Evolutionary conservation across 2,888 invertebrate genomes (phyloP), one percentile per base, ranked within the genome.

Genomic region (Buathra laborator): DNA sequence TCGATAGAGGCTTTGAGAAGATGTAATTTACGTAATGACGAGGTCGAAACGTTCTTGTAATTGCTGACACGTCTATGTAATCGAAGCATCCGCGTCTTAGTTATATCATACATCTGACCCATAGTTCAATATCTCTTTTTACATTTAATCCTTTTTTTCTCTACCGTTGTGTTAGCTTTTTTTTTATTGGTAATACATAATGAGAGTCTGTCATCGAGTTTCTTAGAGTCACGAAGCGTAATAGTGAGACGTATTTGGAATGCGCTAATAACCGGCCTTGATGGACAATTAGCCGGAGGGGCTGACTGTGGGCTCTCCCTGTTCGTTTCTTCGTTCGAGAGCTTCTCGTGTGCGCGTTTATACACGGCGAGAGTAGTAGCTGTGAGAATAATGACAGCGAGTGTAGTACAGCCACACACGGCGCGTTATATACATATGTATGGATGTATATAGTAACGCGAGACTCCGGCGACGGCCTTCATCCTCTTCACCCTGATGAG

Each of bases 181-280:
- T 37, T 67, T 48, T 62, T 37, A 51, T 67, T 46, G 59, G 76
- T 62, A 66, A 46, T 66, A 48, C 76, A 80, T 80, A 80, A 84
- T 76, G 83, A 84, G 70, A 10, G 82, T 78, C 71, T 76, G 80
- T 84, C 84, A 71, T 80, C 84, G 80, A 59, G 76, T 79, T 75
- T 84, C 75, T 80, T 76, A 66, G 44, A 79, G 80, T 75, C 75
- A 75, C 76, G 79, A 80, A 64, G 66, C 70, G 66, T 67, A 77
- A 76, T 76, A 72, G 84, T 84, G 71, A 80, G 80, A 81, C 80
- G 76, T 72, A 81, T 81, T 81, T 76, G 77, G 77, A 84, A 84
- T 62, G 72, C 81, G 84, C 77, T 74, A 81, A 84, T 84, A 81
- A 81, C 84, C 77, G 59, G 77, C 81, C 81, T 81, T 74, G 84